phyloP scores from a whole-genome alignment of 2,888 invertebrate genomes.

The Andrena praecox region DNA sequence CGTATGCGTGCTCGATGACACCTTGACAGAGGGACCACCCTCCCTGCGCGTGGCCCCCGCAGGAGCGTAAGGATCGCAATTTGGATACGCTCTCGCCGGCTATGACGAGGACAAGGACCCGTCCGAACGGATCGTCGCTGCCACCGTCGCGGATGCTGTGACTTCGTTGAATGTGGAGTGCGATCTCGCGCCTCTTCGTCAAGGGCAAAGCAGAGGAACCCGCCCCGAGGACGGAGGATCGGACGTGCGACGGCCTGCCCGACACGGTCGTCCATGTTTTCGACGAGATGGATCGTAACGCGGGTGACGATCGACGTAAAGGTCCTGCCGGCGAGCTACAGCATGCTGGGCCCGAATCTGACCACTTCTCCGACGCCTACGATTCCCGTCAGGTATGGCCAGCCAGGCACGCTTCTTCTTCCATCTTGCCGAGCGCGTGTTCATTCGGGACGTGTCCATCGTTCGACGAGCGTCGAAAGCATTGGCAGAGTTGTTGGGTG shows the following conservation, averaged over 20 bases:
- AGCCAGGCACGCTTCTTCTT: not conserved
- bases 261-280: constrained; percentile 83
- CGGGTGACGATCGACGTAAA: constrained; percentile 82
- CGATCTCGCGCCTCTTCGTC: constrained; percentile 83
- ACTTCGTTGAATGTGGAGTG: constrained; percentile 84
- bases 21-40: constrained; percentile 20
- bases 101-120: constrained; percentile 75
- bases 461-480: too few species aligned
- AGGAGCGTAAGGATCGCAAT: constrained; percentile 2
- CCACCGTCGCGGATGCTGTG: constrained; percentile 53
- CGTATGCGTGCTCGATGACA: constrained; percentile 22
- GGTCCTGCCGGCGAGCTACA: constrained; percentile 74
- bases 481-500: too few species aligned
- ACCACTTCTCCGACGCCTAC: constrained; percentile 80
- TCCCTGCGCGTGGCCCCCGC: not conserved
- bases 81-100: constrained; percentile 47
- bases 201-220: constrained; percentile 74
- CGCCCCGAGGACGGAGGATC: constrained; percentile 55
- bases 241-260: constrained; percentile 72
- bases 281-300: constrained; percentile 84
- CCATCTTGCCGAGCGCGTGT: not conserved
- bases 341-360: constrained; percentile 75
- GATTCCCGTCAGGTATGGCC: constrained; percentile 81
- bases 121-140: constrained; percentile 59
- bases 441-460: too few species aligned